Evolutionary conservation across 2,888 invertebrate genomes (phyloP).

Genomic region (Furcula furcula): DNA sequence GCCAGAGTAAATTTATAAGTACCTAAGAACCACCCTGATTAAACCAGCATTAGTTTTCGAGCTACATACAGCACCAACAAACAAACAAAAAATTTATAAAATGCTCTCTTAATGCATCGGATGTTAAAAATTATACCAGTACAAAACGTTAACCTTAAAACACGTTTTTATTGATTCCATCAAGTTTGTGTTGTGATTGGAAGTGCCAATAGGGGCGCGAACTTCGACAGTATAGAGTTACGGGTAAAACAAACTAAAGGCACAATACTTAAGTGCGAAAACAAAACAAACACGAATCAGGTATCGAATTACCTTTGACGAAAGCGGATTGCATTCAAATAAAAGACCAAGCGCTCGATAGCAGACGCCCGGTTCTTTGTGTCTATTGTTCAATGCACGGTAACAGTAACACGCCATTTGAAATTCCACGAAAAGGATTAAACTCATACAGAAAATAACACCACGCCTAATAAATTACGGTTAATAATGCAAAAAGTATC

Average conservation of each 20-base stretch:
- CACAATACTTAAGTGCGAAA: slow-evolving; percentile 75
- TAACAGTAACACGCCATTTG: slow-evolving; percentile 14
- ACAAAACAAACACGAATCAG: slow-evolving; percentile 70
- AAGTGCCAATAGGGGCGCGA: slow-evolving; percentile 78
- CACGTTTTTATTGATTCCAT: slow-evolving; percentile 23
- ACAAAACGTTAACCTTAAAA: too few relatives aligned
- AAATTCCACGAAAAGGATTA: not conserved
- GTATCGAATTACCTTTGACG: slow-evolving; percentile 77
- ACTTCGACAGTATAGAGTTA: slow-evolving; percentile 66
- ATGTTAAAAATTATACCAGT: too few relatives aligned
- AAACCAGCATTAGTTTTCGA: too few relatives aligned
- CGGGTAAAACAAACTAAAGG: slow-evolving; percentile 72
- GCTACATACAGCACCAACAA: too few relatives aligned
- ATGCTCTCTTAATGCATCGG: too few relatives aligned
- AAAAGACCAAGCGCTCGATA: slow-evolving; percentile 47
- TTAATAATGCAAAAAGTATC: not conserved
- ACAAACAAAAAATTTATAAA: too few relatives aligned
- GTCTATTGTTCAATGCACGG: slow-evolving; percentile 24
- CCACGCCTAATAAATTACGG: not conserved
- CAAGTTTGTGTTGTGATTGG: slow-evolving; percentile 67
- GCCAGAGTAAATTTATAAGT: too few relatives aligned
- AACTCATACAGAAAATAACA: not conserved
- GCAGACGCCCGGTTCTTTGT: slow-evolving; percentile 26
- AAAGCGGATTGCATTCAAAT: slow-evolving; percentile 68
- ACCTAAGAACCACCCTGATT: too few relatives aligned